A percentile compares a stretch with the other conserved stretches of the same genome.
These are phyloP conservation scores for Ascidia mentula DNA, from an alignment of 23 tunicate species.

Conservation along the genomic window DNA sequence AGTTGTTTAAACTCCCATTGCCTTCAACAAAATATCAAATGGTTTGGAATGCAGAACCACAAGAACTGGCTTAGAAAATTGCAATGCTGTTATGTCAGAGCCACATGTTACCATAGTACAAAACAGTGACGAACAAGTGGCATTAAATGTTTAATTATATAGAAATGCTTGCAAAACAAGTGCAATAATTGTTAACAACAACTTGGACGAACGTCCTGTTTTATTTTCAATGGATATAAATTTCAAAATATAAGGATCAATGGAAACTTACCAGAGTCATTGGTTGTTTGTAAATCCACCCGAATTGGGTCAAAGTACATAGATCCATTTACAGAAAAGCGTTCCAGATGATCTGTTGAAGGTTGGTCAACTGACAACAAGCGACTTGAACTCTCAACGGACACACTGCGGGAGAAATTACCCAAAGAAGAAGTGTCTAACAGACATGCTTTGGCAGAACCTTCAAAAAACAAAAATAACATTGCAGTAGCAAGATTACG, in stretches of 20 bases:
- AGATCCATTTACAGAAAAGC: not conserved
- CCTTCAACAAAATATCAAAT: too few relatives aligned
- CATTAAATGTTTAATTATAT: too few relatives aligned
- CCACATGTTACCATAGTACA: too few relatives aligned
- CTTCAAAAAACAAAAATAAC: not conserved
- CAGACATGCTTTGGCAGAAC: slow-evolving; percentile 49
- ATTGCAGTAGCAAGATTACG: not conserved
- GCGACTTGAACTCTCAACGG: not conserved
- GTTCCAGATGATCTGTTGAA: too few relatives aligned
- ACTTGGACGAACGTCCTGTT: too few relatives aligned
- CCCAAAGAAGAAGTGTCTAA: slow-evolving; percentile 15
- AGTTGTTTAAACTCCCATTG: not conserved
- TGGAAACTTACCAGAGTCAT: slow-evolving; percentile 4
- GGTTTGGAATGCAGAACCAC: too few relatives aligned
- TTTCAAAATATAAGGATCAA: too few relatives aligned
- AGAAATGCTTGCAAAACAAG: too few relatives aligned
- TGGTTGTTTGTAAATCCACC: not conserved
- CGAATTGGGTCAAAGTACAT: not conserved
- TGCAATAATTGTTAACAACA: too few relatives aligned
- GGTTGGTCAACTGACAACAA: not conserved
- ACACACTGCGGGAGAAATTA: not conserved
- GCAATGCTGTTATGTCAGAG: too few relatives aligned
- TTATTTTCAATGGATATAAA: not conserved
- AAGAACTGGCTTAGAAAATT: too few relatives aligned
- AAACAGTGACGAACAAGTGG: too few relatives aligned